These are phyloP conservation scores for Aethes cnicana DNA, from an alignment of 2,888 invertebrate species.

Conservation along the genomic window DNA sequence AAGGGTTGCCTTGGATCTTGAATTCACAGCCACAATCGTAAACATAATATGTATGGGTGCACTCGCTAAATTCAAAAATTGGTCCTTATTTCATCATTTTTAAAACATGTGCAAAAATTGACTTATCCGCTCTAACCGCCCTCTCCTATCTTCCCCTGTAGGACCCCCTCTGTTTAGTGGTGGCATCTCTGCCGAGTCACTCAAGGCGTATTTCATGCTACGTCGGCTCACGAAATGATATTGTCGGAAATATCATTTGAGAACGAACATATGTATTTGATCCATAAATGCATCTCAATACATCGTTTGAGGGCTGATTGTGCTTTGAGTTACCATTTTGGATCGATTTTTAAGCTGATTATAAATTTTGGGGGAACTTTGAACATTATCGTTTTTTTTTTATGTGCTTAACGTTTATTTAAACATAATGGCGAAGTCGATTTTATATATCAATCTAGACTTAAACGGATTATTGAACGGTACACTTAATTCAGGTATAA, in stretches of 20 bases:
- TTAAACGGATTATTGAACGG: no score
- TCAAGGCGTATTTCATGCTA: constrained; percentile 81
- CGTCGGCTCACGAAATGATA: constrained; percentile 80
- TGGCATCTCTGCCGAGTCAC: constrained; percentile 79
- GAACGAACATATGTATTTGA: constrained; percentile 75
- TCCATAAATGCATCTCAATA: constrained; percentile 41
- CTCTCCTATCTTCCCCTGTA: constrained; percentile 16
- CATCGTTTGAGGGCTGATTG: constrained; percentile 18
- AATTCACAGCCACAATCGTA: no score
- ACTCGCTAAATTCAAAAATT: no score
- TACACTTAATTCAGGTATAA: no score
- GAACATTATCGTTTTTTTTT: no score
- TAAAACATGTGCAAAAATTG: no score
- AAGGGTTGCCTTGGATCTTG: no score
- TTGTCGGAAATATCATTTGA: constrained; percentile 78
- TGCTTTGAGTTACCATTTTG: constrained; percentile 10
- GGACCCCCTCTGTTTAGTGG: constrained; percentile 52
- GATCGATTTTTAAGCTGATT: constrained; percentile 18
- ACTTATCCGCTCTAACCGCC: constrained; percentile 8
- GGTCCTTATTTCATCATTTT: no score
- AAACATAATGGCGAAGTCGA: no score
- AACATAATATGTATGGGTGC: no score
- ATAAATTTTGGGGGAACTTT: constrained; percentile 9
- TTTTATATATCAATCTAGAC: no score
- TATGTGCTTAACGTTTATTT: no score